Evolutionary conservation across 2,888 invertebrate species (phyloP).

Genomic region (Galerucella pusilla): DNA sequence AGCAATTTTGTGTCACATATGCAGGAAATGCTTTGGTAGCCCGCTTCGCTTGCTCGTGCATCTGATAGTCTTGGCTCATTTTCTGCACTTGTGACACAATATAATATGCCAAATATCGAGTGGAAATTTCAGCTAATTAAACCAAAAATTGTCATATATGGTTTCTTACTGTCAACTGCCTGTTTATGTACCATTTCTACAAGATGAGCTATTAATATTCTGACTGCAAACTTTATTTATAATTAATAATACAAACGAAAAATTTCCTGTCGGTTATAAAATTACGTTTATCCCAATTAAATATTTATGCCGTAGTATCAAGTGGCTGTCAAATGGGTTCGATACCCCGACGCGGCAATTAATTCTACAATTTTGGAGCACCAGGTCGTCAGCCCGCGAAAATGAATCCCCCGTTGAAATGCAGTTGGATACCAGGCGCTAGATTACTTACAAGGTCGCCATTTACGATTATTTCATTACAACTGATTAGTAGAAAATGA

Average conservation of each 20-base stretch:
- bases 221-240: background rate
- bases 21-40: too few relatives aligned
- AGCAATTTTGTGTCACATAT: too few relatives aligned
- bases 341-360: conserved; percentile 6
- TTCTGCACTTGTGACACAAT: too few relatives aligned
- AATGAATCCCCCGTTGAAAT: background rate
- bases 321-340: conserved; percentile 12
- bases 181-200: background rate
- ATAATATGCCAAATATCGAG: too few relatives aligned
- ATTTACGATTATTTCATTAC: background rate
- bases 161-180: background rate
- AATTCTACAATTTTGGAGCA: background rate
- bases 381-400: conserved; percentile 15
- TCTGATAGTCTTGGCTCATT: too few relatives aligned
- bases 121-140: background rate
- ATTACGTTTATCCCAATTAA: conserved; percentile 10
- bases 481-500: conserved; percentile 1
- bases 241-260: conserved; percentile 13
- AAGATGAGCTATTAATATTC: background rate
- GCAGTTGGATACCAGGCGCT: background rate
- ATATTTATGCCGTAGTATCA: conserved; percentile 4
- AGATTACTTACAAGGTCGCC: background rate
- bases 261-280: background rate
- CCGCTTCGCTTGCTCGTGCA: too few relatives aligned
- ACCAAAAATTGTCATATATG: background rate